Conservation (phyloP, 2,113 vertebrate species). For the Candoia aspera region DNA sequence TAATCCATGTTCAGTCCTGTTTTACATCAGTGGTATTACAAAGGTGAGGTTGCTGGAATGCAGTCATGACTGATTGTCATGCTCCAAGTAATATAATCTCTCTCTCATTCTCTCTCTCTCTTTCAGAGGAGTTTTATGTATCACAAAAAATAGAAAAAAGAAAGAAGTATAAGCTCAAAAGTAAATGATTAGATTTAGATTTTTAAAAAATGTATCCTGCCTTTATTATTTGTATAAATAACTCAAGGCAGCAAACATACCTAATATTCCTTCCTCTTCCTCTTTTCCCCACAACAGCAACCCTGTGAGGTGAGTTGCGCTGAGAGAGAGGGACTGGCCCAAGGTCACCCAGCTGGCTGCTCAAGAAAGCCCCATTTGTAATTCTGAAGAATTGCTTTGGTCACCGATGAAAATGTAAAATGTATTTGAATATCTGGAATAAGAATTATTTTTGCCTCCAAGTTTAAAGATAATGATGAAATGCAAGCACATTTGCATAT, state of each 20-base stretch:
- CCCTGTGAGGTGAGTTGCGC: too few species aligned
- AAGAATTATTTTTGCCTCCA: not conserved
- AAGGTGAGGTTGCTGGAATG: fast-evolving
- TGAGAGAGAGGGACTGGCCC: too few species aligned
- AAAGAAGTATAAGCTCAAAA: not conserved
- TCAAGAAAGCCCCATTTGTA: not conserved
- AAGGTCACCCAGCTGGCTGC: too few species aligned
- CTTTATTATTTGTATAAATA: too few species aligned
- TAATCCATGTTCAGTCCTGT: not conserved
- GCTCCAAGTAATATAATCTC: not conserved
- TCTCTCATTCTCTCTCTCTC: not conserved
- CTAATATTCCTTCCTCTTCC: too few species aligned
- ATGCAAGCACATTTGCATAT: not conserved
- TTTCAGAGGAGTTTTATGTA: not conserved
- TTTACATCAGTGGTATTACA: not conserved
- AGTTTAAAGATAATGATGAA: not conserved
- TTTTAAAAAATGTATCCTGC: too few species aligned
- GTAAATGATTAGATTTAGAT: not conserved
- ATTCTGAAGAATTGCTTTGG: not conserved
- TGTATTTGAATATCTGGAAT: not conserved
- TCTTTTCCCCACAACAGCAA: too few species aligned
- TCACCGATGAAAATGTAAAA: not conserved
- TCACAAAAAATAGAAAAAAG: not conserved
- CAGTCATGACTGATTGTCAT: not conserved
- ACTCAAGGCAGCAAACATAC: too few species aligned